These are phyloP conservation scores for Oceanodroma tethys DNA, from an alignment of 2,113 vertebrate species.

Conservation along the genomic window DNA sequence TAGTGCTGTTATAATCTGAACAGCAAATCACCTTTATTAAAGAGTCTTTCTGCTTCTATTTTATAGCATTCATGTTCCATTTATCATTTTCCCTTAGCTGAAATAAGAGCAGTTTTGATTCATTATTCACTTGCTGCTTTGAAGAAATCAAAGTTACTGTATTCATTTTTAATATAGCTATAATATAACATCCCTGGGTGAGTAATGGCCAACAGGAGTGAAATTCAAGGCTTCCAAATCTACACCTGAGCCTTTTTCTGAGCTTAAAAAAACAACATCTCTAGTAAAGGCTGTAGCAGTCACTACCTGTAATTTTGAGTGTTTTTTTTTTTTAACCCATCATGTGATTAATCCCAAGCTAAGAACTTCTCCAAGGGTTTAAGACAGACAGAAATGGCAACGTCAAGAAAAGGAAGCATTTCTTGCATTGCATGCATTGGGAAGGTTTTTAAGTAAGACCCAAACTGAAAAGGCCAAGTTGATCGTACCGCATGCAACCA, in stretches of 20 bases:
- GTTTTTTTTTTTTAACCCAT: neutral
- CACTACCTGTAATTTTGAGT: neutral
- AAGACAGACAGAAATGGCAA: neutral
- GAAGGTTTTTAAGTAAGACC: neutral
- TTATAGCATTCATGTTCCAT: neutral
- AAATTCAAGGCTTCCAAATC: neutral
- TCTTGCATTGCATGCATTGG: neutral
- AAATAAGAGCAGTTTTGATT: neutral
- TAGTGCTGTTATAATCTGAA: neutral
- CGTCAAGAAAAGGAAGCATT: neutral
- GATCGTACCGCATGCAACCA: fast-evolving
- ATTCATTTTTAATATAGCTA: neutral
- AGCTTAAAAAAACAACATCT: neutral
- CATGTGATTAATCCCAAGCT: neutral
- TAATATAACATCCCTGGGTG: neutral
- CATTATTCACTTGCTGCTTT: neutral
- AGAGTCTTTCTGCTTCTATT: neutral
- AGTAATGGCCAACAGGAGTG: neutral
- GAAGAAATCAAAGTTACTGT: neutral
- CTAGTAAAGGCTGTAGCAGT: neutral
- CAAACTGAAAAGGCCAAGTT: neutral
- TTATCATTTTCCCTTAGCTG: neutral
- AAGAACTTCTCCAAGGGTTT: neutral
- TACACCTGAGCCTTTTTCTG: neutral
- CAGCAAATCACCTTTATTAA: neutral